Base-by-base conservation (phyloP, 2,113 vertebrate species). In the Protomyctophum bolini region DNA sequence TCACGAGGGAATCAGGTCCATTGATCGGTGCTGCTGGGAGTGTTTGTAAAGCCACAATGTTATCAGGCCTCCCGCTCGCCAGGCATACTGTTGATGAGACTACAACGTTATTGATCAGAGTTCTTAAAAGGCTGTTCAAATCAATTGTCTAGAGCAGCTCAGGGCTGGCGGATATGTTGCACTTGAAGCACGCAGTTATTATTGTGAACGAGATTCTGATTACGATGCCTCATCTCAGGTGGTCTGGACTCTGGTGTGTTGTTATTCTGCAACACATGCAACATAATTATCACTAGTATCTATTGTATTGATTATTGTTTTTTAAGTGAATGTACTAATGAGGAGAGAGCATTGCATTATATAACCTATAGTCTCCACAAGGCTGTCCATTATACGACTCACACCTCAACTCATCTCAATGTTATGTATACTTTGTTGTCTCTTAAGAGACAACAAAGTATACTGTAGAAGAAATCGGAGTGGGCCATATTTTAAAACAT, bases 111-210 rank as follows among this genome's bases (percentile, higher is more conserved):
- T 79, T 73, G 78, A 87, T 86, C 80, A 14, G 46, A 58, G 55
- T 72, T 82, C 83, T 79, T 70, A 73, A 85, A 77, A 80, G 70
- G 58, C 68, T 48, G 78, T 87, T 81, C 56, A 84, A 84, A 80
- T 47, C 0, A 33, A 78, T 62, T 0, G 48, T 77, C 70, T 66
- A 73, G 79, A 82, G 52, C 0, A 78, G 10, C 33, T 41, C 33
- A 3, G 33, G 71, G 66, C 67, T 49, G 45, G 52, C 5, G 6
- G 67, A 60, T 8, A 10, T 41, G 33, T 55, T 58, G 63, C 59
- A 28, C 46, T 61, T 52, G 7, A 83, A 54, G 51, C 68, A 47
- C 7, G 15, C 21, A 45, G 62, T 46, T 29, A 46, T 48, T 9
- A 49, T 29, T 55, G 52, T 70, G 61, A 66, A 48, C 1, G 6